These are phyloP conservation scores for Sturnus vulgaris DNA, from an alignment of 2,113 vertebrate species.

Conservation along the genomic window DNA sequence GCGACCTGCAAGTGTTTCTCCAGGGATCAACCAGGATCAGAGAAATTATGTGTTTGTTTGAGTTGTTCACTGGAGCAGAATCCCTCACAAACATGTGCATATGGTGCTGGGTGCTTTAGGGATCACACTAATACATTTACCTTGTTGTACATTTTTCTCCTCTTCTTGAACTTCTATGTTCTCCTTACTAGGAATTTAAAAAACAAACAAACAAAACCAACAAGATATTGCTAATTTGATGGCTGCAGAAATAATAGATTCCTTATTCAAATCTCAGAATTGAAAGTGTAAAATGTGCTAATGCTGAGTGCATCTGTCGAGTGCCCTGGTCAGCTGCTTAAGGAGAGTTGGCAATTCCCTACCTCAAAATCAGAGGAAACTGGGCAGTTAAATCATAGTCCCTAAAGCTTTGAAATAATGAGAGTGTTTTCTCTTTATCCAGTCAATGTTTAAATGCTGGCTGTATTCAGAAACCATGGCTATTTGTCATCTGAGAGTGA, in stretches of 20 bases:
- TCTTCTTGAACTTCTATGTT: background rate
- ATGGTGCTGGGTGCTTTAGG: background rate
- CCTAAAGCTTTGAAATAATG: background rate
- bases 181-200: background rate
- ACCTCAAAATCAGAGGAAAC: background rate
- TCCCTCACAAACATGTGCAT: background rate
- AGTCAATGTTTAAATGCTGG: background rate
- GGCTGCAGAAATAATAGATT: background rate
- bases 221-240: background rate
- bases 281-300: background rate
- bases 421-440: background rate
- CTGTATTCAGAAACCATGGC: background rate
- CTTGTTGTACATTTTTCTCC: background rate
- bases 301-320: background rate
- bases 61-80: slow-evolving; percentile 2
- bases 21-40: slow-evolving; percentile 27
- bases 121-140: background rate
- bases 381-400: background rate
- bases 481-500: background rate
- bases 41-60: slow-evolving; percentile 11
- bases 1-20: slow-evolving; percentile 50
- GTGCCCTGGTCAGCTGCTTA: background rate
- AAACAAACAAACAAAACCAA: background rate
- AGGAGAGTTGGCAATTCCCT: background rate
- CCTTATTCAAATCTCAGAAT: background rate